Percentiles rank a stretch among this genome's conserved stretches.
Conservation (phyloP, 2,113 vertebrate species). For the Pelecanus crispus region DNA sequence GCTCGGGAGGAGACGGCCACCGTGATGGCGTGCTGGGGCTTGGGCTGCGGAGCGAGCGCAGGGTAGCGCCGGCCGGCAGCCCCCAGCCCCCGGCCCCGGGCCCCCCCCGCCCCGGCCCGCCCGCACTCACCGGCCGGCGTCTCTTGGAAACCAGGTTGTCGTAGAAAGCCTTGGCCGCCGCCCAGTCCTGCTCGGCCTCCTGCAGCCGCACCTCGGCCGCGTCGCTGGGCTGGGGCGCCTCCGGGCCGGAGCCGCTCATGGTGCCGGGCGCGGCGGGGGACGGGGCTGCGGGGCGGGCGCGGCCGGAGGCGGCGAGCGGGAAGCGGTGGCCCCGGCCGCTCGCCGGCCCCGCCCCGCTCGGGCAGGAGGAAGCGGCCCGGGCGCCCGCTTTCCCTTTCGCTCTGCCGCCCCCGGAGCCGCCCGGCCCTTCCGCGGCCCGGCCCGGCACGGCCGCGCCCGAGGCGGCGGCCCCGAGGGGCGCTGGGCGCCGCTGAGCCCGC, state of each 20-base stretch:
- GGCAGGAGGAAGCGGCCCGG: not conserved
- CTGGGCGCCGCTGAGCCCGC: not conserved
- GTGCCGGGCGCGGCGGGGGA: not conserved
- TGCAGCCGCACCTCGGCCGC: not conserved
- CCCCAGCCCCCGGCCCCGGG: no score
- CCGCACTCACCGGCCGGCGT: conserved; percentile 78
- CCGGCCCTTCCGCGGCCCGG: not conserved
- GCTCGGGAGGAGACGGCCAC: conserved; percentile 90
- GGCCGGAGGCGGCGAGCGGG: not conserved
- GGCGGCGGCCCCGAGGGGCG: not conserved
- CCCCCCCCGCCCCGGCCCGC: no score
- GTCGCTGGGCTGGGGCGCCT: not conserved
- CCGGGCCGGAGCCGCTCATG: conserved; percentile 18
- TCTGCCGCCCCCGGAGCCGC: not conserved
- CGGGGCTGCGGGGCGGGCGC: not conserved
- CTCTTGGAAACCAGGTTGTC: conserved; percentile 74
- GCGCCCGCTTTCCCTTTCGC: not conserved
- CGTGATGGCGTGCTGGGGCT: conserved; percentile 85
- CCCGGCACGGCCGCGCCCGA: not conserved
- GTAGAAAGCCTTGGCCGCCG: conserved; percentile 75
- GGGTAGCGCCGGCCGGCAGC: not conserved
- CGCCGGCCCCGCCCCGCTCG: not conserved
- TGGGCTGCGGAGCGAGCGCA: conserved; percentile 75
- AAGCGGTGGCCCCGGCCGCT: not conserved
- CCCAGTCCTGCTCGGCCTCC: conserved; percentile 73